Conservation (phyloP, 2,113 vertebrate species). For the Zosterops hypoxanthus region DNA sequence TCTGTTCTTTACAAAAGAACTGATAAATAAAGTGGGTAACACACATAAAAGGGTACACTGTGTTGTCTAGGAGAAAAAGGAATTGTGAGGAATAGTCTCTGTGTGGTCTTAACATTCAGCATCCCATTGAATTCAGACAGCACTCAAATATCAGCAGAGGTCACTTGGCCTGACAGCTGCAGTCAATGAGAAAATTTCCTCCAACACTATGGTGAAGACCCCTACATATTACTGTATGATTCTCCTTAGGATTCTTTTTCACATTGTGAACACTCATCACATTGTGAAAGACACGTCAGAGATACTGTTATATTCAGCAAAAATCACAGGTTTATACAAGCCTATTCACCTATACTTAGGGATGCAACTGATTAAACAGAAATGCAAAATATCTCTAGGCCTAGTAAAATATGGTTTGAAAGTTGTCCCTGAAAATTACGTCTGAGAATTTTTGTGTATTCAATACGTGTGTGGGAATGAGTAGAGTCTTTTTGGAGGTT, state of each 20-base stretch:
- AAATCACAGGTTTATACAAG: neutral
- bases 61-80: neutral
- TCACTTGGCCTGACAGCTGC: neutral
- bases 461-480: neutral
- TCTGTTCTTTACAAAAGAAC: neutral
- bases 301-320: neutral
- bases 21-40: neutral
- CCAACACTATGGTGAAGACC: neutral
- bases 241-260: neutral
- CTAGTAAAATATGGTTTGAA: neutral
- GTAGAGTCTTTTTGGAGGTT: neutral
- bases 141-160: neutral
- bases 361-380: neutral
- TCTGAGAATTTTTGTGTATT: neutral
- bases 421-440: neutral
- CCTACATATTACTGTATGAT: no score
- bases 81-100: neutral
- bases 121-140: neutral
- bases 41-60: neutral
- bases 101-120: neutral
- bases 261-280: neutral
- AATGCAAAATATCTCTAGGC: neutral
- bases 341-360: neutral
- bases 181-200: neutral
- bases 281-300: neutral